Percentiles rank a stretch among this genome's conserved stretches.
Evolutionary conservation across 1,140 invertebrate species (phyloP).

Genomic region (Hycleus cichorii): DNA sequence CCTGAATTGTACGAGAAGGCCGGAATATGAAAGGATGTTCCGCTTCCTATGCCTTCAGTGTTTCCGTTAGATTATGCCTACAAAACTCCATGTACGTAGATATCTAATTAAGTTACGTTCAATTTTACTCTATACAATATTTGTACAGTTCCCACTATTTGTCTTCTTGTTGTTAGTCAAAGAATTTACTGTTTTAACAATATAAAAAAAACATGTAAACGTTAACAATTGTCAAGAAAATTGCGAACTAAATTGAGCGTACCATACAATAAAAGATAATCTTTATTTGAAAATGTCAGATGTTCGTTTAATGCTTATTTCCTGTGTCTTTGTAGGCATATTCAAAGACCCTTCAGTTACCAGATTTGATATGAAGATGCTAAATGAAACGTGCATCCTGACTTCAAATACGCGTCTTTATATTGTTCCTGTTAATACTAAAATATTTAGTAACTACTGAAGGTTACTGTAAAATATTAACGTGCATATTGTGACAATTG

Average conservation of each 20-base stretch:
- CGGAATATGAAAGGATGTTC: conserved; percentile 22
- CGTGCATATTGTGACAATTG: too few relatives aligned
- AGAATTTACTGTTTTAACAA: too few relatives aligned
- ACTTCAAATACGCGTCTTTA: conserved; percentile 9
- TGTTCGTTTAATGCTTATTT: background rate
- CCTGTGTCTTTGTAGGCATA: background rate
- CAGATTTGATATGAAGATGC: conserved; percentile 6
- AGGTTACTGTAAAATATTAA: background rate
- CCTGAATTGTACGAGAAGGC: conserved; percentile 18
- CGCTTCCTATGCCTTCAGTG: conserved; percentile 22
- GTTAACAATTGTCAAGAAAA: too few relatives aligned
- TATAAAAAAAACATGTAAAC: too few relatives aligned
- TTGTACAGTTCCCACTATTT: too few relatives aligned
- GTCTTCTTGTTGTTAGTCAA: too few relatives aligned
- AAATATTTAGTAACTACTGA: conserved; percentile 13
- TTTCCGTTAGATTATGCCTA: conserved; percentile 23
- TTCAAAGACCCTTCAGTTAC: conserved; percentile 1
- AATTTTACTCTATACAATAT: background rate
- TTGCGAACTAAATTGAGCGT: too few relatives aligned
- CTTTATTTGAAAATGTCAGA: too few relatives aligned
- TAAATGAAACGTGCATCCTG: conserved; percentile 10
- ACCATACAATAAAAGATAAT: too few relatives aligned
- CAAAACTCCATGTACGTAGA: conserved; percentile 15
- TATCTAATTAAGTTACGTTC: conserved; percentile 14
- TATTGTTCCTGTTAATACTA: conserved; percentile 1